phyloP scores from a whole-genome alignment of 2,888 invertebrate species.

The Macrophya alboannulata region DNA sequence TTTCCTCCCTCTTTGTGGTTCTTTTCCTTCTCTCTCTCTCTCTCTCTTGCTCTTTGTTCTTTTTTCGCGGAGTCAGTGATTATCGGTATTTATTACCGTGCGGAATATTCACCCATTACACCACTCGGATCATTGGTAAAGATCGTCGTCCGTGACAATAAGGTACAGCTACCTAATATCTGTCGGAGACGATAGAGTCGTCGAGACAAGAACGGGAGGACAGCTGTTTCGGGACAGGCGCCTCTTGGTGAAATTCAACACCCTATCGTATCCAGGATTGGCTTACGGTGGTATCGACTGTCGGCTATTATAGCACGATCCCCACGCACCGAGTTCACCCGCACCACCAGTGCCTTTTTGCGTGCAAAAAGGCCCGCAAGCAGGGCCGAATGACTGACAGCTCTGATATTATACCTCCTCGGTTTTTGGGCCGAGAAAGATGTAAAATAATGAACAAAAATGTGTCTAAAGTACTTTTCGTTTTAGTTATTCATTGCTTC shows the following conservation, averaged over 20 bases:
- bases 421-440: neutral
- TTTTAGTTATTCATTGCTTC: no score
- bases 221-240: slow-evolving; percentile 19
- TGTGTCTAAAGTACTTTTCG: neutral
- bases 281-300: slow-evolving; percentile 53
- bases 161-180: slow-evolving; percentile 24
- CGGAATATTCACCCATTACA: neutral
- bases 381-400: neutral
- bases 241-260: slow-evolving; percentile 42
- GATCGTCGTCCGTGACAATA: neutral
- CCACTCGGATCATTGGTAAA: neutral
- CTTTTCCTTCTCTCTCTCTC: neutral
- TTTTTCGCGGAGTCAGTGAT: slow-evolving; percentile 5
- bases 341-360: neutral
- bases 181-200: neutral
- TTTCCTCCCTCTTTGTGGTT: neutral
- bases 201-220: slow-evolving; percentile 8
- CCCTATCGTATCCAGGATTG: slow-evolving; percentile 42
- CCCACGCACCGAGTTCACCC: neutral
- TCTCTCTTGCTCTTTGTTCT: neutral
- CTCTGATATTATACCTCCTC: neutral
- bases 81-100: slow-evolving; percentile 5
- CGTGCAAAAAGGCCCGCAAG: slow-evolving; percentile 1
- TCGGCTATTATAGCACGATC: slow-evolving; percentile 43
- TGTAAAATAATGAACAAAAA: neutral